Evolutionary conservation across 2,797 vertebrate species (phyloP), one percentile per base, ranked within the genome.

Genomic region (Pagetopsis macropterus): DNA sequence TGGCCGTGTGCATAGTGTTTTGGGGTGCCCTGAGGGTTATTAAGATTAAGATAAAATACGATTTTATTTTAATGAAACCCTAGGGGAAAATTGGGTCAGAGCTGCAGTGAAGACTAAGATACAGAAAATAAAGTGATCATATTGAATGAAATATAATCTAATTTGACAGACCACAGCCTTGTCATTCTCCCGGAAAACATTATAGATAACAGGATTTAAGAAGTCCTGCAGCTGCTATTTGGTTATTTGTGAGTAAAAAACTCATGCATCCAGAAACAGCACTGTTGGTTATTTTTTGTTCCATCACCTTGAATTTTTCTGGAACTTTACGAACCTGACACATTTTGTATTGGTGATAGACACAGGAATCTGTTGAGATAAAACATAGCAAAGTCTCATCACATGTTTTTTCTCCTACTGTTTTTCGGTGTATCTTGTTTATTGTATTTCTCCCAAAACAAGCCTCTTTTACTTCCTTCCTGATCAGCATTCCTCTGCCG

Each of bases 61-160:
- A 85, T 87, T 51, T 84, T 50, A 72, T 79, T 81, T 85, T 78
- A 79, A 87, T 84, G 51, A 69, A 76, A 77, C 61, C 59, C 17
- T 9, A 3, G 41, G 41, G 72, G 52, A 51, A 70, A 86, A 85
- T 50, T 84, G 76, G 75, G 70, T 77, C 66, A 86, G 57, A 54
- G 73, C 52, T 66, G 31, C 44, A 9, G 21, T 33, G 65, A 54
- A 63, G 33, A 48, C 31, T 8, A 19, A 43, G 19, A 70, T 67
- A 43, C 31, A 72, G 31, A 78, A 79, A 84, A 63, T 78, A 78
- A 87, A 88, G 78, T 79, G 66, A 83, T 84, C 49, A 65, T 70
- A 66, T 76, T 79, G 63, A 52, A 72, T 33, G 46, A 84, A 76
- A 70, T 64, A 31, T 79, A 84, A 91, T 81, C 79, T 66, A 8